Evolutionary conservation across 2,113 vertebrate species (phyloP).

Genomic region (Drymodes brunneopygia): DNA sequence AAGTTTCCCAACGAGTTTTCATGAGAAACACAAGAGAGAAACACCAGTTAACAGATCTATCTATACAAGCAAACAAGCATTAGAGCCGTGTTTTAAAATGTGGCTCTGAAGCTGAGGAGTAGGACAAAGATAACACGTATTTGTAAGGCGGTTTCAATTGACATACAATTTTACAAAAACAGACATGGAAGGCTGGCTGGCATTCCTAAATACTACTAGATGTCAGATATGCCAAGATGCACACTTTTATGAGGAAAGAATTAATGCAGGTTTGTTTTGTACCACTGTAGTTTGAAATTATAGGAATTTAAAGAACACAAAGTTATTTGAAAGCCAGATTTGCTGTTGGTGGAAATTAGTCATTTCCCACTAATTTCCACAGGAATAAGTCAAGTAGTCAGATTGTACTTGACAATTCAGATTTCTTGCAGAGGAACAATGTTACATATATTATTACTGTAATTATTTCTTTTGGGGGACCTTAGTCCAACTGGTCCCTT

Average conservation of each 20-base stretch:
- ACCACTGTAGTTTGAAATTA: not conserved
- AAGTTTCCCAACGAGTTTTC: not conserved
- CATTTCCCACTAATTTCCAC: not conserved
- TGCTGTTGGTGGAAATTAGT: not conserved
- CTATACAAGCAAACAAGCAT: not conserved
- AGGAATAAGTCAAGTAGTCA: not conserved
- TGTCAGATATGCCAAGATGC: not conserved
- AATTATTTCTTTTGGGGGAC: not conserved
- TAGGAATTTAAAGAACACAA: not conserved
- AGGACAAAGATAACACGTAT: not conserved
- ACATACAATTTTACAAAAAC: not conserved
- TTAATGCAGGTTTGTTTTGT: not conserved
- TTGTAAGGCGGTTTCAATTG: not conserved
- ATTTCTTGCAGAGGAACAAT: not conserved
- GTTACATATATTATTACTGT: not conserved
- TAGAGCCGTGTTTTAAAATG: not conserved
- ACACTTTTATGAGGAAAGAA: not conserved
- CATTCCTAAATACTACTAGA: not conserved
- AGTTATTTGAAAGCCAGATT: not conserved
- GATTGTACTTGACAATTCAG: not conserved
- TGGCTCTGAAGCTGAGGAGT: not conserved
- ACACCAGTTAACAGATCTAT: not conserved
- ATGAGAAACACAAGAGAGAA: not conserved
- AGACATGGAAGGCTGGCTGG: not conserved
- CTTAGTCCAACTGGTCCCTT: not conserved